Percentiles rank a stretch among this genome's conserved stretches.
These are phyloP conservation scores for Calliopsis andreniformis DNA, from an alignment of 1,140 invertebrate species.

Conservation along the genomic window DNA sequence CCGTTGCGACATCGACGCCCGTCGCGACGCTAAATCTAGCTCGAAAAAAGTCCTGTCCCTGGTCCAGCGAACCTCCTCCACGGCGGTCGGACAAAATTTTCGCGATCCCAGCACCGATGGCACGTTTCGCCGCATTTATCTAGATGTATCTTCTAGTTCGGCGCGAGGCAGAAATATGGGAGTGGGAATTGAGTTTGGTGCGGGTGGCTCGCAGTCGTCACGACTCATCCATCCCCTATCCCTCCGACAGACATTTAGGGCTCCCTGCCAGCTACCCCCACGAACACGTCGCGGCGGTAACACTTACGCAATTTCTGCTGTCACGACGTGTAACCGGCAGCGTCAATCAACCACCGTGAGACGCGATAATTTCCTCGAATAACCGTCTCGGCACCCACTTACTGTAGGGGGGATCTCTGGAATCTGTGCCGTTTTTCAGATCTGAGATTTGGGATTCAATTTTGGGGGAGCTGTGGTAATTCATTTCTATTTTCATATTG, in stretches of 20 bases:
- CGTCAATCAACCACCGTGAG: constrained; percentile 50
- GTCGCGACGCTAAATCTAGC: constrained; percentile 63
- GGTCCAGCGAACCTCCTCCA: neutral
- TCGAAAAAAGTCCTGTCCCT: constrained; percentile 39
- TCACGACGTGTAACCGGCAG: constrained; percentile 31
- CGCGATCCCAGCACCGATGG: constrained; percentile 35
- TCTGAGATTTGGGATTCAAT: too few species aligned
- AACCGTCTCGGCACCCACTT: neutral
- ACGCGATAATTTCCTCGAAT: constrained; percentile 57
- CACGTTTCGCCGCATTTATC: constrained; percentile 76
- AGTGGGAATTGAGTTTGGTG: constrained; percentile 68
- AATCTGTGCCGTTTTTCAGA: too few species aligned
- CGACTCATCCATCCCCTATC: neutral
- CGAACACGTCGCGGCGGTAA: constrained; percentile 25
- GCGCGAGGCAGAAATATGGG: constrained; percentile 68
- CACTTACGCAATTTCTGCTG: constrained; percentile 54
- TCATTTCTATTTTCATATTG: too few species aligned
- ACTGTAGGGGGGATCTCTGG: too few species aligned
- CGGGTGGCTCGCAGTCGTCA: constrained; percentile 22
- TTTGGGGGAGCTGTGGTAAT: too few species aligned
- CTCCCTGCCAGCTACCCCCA: constrained; percentile 19
- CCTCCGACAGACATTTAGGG: constrained; percentile 8
- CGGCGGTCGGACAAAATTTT: constrained; percentile 59
- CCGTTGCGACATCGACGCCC: constrained; percentile 41
- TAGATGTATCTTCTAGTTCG: constrained; percentile 75